Conservation (phyloP, 2,888 invertebrate genomes). For the Drosophila pseudotakahashii region DNA sequence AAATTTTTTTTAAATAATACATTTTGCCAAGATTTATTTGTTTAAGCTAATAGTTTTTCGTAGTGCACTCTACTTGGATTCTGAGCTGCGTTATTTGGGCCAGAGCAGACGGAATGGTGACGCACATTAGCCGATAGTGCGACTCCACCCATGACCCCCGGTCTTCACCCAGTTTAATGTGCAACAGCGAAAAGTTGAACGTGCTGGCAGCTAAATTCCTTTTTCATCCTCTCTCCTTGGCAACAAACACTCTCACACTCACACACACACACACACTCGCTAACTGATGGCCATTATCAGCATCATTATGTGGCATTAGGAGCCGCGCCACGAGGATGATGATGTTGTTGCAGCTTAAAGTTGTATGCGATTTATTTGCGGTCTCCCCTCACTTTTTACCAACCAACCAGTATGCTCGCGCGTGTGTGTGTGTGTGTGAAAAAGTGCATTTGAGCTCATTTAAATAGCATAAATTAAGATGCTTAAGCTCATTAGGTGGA, state of each 20-base stretch:
- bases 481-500: slow-evolving; percentile 65
- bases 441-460: slow-evolving; percentile 53
- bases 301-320: slow-evolving; percentile 78
- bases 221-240: slow-evolving; percentile 26
- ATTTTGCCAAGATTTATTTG: neutral
- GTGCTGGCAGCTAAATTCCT: slow-evolving; percentile 42
- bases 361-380: slow-evolving; percentile 72
- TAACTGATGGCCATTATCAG: slow-evolving; percentile 71
- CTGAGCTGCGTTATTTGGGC: slow-evolving; percentile 14
- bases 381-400: slow-evolving; percentile 21
- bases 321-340: slow-evolving; percentile 42
- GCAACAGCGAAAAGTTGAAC: slow-evolving; percentile 60
- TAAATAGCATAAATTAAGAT: slow-evolving; percentile 69
- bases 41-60: neutral
- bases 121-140: slow-evolving; percentile 56
- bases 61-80: slow-evolving; percentile 23
- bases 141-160: slow-evolving; percentile 6
- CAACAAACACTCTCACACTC: slow-evolving; percentile 10
- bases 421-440: slow-evolving; percentile 26
- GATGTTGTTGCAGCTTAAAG: slow-evolving; percentile 68
- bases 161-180: slow-evolving; percentile 25
- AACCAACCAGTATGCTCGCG: neutral
- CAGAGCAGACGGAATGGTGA: slow-evolving; percentile 58
- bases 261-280: slow-evolving; percentile 13
- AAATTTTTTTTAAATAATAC: too few species aligned